Evolutionary conservation across 2,888 invertebrate genomes (phyloP).

Genomic region (Platycheirus albimanus): DNA sequence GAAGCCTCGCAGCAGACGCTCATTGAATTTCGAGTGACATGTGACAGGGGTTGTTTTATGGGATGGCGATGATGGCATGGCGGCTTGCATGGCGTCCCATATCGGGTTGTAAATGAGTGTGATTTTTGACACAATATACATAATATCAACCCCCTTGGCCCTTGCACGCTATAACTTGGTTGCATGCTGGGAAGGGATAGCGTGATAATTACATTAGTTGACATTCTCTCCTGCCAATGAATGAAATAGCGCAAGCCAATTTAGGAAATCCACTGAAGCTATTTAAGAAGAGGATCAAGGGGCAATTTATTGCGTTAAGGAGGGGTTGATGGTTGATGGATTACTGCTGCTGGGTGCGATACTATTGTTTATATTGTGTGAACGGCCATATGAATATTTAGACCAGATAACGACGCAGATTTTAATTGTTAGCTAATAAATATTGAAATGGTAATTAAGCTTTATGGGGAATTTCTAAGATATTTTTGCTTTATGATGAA

Average conservation of each 20-base stretch:
- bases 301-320: slow-evolving; percentile 21
- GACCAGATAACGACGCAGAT: slow-evolving; percentile 45
- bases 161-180: neutral
- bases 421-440: neutral
- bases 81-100: neutral
- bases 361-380: slow-evolving; percentile 51
- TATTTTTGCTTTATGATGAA: too few relatives aligned
- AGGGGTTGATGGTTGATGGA: too few relatives aligned
- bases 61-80: too few relatives aligned
- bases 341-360: slow-evolving; percentile 52
- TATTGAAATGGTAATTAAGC: too few relatives aligned
- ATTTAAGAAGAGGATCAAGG: neutral
- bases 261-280: slow-evolving; percentile 27
- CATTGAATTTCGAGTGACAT: slow-evolving; percentile 12
- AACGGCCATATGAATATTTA: slow-evolving; percentile 64
- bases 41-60: slow-evolving; percentile 32
- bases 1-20: neutral
- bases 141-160: too few relatives aligned
- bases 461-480: too few relatives aligned
- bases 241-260: slow-evolving; percentile 64
- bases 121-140: slow-evolving; percentile 2
- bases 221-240: slow-evolving; percentile 43
- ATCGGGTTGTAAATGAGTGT: slow-evolving; percentile 19
- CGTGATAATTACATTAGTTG: slow-evolving; percentile 64
- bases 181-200: slow-evolving; percentile 29